Evolutionary conservation across 2,888 invertebrate genomes (phyloP).

Genomic region (Rhingia rostrata): DNA sequence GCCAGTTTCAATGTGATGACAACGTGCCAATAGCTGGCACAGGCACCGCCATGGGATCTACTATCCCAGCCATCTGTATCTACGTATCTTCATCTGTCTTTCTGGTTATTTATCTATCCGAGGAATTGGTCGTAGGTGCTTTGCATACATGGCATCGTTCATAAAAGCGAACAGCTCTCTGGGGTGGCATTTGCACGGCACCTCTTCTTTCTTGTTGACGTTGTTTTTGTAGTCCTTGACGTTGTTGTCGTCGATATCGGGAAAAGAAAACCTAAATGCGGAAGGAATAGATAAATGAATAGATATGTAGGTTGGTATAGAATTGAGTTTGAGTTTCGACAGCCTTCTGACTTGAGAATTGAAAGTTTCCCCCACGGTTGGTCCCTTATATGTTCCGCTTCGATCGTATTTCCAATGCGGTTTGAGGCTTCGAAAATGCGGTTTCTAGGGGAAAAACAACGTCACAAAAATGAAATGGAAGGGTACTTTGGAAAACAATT

Average conservation of each 20-base stretch:
- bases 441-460: slow-evolving; percentile 37
- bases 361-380: slow-evolving; percentile 49
- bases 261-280: slow-evolving; percentile 65
- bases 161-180: slow-evolving; percentile 72
- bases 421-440: slow-evolving; percentile 55
- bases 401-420: slow-evolving; percentile 53
- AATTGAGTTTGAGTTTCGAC: slow-evolving; percentile 73
- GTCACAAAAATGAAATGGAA: slow-evolving; percentile 48
- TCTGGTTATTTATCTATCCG: slow-evolving; percentile 67
- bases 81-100: slow-evolving; percentile 51
- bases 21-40: slow-evolving; percentile 71
- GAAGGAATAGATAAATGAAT: slow-evolving; percentile 72
- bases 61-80: background rate
- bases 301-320: slow-evolving; percentile 53
- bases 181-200: slow-evolving; percentile 68
- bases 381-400: slow-evolving; percentile 24
- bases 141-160: slow-evolving; percentile 71
- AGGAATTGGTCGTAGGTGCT: slow-evolving; percentile 67
- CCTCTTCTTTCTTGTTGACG: slow-evolving; percentile 41
- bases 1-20: slow-evolving; percentile 68
- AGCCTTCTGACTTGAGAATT: slow-evolving; percentile 72
- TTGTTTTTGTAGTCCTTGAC: background rate
- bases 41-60: background rate
- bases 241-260: slow-evolving; percentile 50
- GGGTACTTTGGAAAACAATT: slow-evolving; percentile 68